Evolutionary conservation across 2,113 vertebrate species (phyloP).

Genomic region (Pseudorhombus dupliciocellatus): DNA sequence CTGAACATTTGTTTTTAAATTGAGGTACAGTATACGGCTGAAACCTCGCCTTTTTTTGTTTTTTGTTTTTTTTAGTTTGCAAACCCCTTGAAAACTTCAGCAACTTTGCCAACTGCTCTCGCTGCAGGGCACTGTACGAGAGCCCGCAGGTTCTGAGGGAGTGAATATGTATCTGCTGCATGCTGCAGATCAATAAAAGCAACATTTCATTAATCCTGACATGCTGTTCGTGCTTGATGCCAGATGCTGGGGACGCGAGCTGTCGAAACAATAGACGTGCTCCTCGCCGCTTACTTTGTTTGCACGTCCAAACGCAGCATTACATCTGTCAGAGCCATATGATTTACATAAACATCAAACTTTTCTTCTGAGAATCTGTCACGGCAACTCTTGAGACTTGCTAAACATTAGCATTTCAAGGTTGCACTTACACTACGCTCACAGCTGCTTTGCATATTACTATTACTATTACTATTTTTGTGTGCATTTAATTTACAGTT

Average conservation of each 20-base stretch:
- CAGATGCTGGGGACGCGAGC: conserved; percentile 78
- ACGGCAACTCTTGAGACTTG: conserved; percentile 73
- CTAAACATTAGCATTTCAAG: conserved; percentile 80
- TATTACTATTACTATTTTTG: conserved; percentile 75
- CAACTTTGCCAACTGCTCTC: conserved; percentile 59
- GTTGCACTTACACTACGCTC: conserved; percentile 73
- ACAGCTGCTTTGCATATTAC: conserved; percentile 70
- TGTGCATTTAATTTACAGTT: conserved; percentile 51
- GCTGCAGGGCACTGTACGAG: conserved; percentile 37
- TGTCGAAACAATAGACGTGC: conserved; percentile 76
- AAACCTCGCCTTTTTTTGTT: conserved; percentile 32
- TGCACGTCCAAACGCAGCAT: conserved; percentile 72
- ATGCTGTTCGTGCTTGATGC: conserved; percentile 73
- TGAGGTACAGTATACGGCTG: conserved; percentile 49
- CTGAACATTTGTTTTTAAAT: conserved; percentile 78
- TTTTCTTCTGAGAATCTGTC: conserved; percentile 72
- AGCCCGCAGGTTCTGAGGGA: conserved; percentile 49
- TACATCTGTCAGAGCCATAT: conserved; percentile 78
- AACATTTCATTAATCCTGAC: conserved; percentile 79
- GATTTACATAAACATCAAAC: conserved; percentile 82
- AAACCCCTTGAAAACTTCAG: conserved; percentile 35
- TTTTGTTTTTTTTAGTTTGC: conserved; percentile 40
- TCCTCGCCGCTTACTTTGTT: conserved; percentile 73
- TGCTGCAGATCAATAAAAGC: conserved; percentile 74
- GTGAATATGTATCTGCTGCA: conserved; percentile 66